Conservation (phyloP, 2,113 vertebrate genomes). For the Otus sunia region DNA sequence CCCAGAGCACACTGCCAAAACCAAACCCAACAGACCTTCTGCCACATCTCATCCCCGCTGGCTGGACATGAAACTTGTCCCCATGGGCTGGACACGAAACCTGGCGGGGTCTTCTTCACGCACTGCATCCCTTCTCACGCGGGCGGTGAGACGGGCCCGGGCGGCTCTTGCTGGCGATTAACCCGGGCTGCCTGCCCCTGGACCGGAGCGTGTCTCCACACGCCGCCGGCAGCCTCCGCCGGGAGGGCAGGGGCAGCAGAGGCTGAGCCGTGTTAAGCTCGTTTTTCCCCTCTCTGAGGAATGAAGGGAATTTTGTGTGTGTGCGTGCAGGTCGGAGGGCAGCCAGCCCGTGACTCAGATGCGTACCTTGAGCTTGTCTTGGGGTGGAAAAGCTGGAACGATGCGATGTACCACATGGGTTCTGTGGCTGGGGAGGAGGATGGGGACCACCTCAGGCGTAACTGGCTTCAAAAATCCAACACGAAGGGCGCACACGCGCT, state of each 20-base stretch:
- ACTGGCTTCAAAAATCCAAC: not conserved
- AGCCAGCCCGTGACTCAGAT: not conserved
- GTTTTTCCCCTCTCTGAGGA: not conserved
- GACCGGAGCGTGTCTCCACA: not conserved
- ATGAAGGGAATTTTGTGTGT: constrained; percentile 41
- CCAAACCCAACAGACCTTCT: not conserved
- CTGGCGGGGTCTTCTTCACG: not conserved
- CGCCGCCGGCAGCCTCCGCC: not conserved
- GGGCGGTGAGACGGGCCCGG: not conserved
- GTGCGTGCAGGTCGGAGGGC: not conserved
- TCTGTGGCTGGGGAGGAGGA: not conserved
- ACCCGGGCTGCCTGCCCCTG: not conserved
- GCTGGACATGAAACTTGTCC: not conserved
- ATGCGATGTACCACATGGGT: not conserved
- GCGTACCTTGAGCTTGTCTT: not conserved
- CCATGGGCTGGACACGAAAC: not conserved
- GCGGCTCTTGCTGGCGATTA: not conserved
- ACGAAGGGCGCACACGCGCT: not conserved
- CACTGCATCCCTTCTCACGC: not conserved
- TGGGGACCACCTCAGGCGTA: not conserved
- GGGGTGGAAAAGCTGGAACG: not conserved
- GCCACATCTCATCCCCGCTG: rapidly evolving
- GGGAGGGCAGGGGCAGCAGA: not conserved
- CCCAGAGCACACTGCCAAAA: not conserved
- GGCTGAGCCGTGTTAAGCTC: not conserved